These are phyloP conservation scores for Sceloporus undulatus DNA, from an alignment of 2,113 vertebrate species.

Conservation along the genomic window DNA sequence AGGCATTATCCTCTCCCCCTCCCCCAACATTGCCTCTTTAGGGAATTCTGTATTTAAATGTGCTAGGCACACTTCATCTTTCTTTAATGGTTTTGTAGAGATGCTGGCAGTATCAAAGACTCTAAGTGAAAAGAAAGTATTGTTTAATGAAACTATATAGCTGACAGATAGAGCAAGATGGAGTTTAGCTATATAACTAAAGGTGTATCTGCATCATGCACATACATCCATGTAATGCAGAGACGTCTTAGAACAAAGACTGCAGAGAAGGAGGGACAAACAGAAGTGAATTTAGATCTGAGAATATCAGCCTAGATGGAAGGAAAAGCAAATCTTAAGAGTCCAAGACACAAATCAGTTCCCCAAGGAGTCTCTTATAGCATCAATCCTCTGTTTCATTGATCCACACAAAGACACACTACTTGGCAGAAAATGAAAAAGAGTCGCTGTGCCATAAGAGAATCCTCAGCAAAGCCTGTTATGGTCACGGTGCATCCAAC, in stretches of 20 bases:
- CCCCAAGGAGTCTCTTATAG: too few species aligned
- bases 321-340: neutral
- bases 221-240: too few species aligned
- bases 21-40: neutral
- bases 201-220: too few species aligned
- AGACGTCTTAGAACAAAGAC: too few species aligned
- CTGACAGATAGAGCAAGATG: too few species aligned
- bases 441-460: neutral
- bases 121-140: neutral
- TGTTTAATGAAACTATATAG: too few species aligned
- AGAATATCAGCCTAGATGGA: too few species aligned
- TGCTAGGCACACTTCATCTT: too few species aligned
- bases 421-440: neutral
- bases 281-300: too few species aligned
- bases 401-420: constrained; percentile 2
- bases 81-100: neutral
- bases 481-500: neutral
- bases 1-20: neutral
- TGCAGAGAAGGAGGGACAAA: too few species aligned
- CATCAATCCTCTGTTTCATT: neutral
- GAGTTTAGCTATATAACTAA: too few species aligned
- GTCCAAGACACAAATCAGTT: constrained; percentile 52
- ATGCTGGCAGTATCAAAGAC: neutral
- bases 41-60: too few species aligned
- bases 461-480: constrained; percentile 26